Evolutionary conservation across 2,797 vertebrate genomes (phyloP).

Genomic region (Pipistrellus pygmaeus): DNA sequence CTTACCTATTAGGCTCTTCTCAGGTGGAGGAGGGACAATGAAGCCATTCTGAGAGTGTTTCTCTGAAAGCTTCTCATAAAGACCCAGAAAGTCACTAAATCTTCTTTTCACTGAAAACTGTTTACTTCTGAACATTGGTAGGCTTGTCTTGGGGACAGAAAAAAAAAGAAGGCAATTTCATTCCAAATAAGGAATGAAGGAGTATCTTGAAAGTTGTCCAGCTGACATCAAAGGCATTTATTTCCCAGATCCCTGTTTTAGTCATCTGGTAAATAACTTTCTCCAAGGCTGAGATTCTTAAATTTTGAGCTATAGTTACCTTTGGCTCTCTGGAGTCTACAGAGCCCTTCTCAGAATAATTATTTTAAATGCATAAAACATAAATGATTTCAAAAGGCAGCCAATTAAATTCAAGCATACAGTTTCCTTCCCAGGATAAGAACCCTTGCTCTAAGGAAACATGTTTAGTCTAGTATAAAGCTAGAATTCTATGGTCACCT

Average conservation of each 20-base stretch:
- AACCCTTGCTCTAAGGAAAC: slow-evolving; percentile 37
- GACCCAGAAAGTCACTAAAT: slow-evolving; percentile 98
- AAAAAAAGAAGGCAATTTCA: slow-evolving; percentile 51
- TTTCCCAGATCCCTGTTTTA: slow-evolving; percentile 5
- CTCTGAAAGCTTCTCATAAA: slow-evolving; percentile 97
- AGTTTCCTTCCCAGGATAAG: slow-evolving; percentile 34
- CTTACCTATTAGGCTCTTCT: slow-evolving; percentile 97
- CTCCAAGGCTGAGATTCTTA: slow-evolving; percentile 10
- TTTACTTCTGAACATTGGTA: slow-evolving; percentile 96
- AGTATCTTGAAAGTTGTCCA: background rate
- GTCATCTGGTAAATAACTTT: slow-evolving; percentile 20
- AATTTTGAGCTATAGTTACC: background rate
- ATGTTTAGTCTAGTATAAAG: slow-evolving; percentile 53
- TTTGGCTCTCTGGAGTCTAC: slow-evolving; percentile 17
- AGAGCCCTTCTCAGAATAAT: slow-evolving; percentile 36
- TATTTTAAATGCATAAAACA: slow-evolving; percentile 52
- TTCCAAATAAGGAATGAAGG: slow-evolving; percentile 39
- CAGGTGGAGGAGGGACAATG: slow-evolving; percentile 97
- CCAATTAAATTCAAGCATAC: slow-evolving; percentile 37
- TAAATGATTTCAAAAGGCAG: slow-evolving; percentile 33
- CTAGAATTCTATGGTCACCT: slow-evolving; percentile 25
- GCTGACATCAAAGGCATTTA: slow-evolving; percentile 6
- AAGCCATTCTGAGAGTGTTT: slow-evolving; percentile 96
- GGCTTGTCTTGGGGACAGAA: slow-evolving; percentile 90
- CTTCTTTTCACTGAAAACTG: slow-evolving; percentile 95